Base-by-base conservation (phyloP, 2,888 invertebrate genomes). In the Cephalotes varians region DNA sequence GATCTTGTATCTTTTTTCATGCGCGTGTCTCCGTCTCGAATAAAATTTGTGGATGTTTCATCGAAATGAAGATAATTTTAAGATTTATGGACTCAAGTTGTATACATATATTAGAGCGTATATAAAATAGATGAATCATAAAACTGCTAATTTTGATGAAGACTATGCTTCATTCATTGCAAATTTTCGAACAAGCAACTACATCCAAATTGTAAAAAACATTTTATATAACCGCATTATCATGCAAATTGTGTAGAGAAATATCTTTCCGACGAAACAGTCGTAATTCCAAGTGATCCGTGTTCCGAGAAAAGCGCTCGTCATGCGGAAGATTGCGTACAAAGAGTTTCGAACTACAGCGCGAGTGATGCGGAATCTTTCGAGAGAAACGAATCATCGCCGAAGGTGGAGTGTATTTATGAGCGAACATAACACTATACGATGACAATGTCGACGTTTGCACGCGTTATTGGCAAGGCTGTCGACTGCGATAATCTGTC, bases 381-480 rank as follows among this genome's bases (percentile, higher is more conserved):
- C 28, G 60, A 72, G 58, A 44, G 47, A 47, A 40, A 54, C 60
- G 12, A 73, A 21, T 60, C 21, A n/a, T 62, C 18, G 12, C 12
- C 28, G 60, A 73, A 37, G 51, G 40, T 54, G 67, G 54, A 54
- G 54, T n/a, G 18, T 77, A 56, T 69, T 77, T 69, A 69, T 40
- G 31, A 21, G 44, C 64, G 51, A 25, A 54, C 44, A 12, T 18
- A 51, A 40, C 51, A 56, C 67, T 44, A 34, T 58, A 60, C 6
- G 47, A 62, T 74, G 54, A 77, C 77, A 74, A 81, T 76, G 34
- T 37, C 3, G 40, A 49, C 31, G 83, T 86, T 84, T 88, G 80
- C 72, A 60, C 80, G 73, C 56, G 40, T 71, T 69, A 84, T 80
- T 79, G 69, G 83, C 90, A 90, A 90, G 89, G 88, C 85, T 88